Conservation (phyloP, 2,888 invertebrate genomes). For the Stegana nigrithorax region DNA sequence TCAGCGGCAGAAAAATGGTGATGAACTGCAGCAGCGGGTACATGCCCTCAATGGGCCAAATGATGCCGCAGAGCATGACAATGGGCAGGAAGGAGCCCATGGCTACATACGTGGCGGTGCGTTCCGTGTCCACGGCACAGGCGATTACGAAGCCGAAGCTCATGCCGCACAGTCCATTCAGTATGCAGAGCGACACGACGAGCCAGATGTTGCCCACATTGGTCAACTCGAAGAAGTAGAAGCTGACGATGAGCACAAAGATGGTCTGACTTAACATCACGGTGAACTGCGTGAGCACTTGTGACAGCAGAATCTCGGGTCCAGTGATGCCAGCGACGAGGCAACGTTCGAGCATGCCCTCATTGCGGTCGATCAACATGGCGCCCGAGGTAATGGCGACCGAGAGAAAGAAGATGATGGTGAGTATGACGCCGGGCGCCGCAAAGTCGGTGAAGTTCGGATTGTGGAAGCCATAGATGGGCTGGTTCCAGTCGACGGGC, state of each 20-base stretch:
- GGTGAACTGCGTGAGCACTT: slow-evolving; percentile 88
- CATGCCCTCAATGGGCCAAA: slow-evolving; percentile 97
- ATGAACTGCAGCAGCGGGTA: slow-evolving; percentile 78
- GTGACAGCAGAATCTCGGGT: slow-evolving; percentile 86
- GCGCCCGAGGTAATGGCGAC: slow-evolving; percentile 92
- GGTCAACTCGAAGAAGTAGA: slow-evolving; percentile 82
- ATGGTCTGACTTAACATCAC: slow-evolving; percentile 87
- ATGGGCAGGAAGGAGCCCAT: slow-evolving; percentile 88
- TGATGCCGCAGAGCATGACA: slow-evolving; percentile 87
- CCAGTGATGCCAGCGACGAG: slow-evolving; percentile 85
- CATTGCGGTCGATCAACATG: slow-evolving; percentile 88
- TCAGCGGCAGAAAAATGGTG: slow-evolving; percentile 83
- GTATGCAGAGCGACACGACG: slow-evolving; percentile 80
- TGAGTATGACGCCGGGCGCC: slow-evolving; percentile 90
- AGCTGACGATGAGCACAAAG: slow-evolving; percentile 82
- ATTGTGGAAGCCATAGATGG: slow-evolving; percentile 79
- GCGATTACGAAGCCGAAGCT: slow-evolving; percentile 89
- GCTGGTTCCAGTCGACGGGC: slow-evolving; percentile 74
- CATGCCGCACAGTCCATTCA: slow-evolving; percentile 94
- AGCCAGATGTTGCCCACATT: slow-evolving; percentile 80
- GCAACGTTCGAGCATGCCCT: slow-evolving; percentile 89
- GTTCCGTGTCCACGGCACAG: slow-evolving; percentile 82
- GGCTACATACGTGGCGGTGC: slow-evolving; percentile 86
- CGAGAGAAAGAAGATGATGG: slow-evolving; percentile 93
- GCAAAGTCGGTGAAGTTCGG: slow-evolving; percentile 95